phyloP scores from a whole-genome alignment of 2,797 vertebrate species.

The Xenentodon cancila region DNA sequence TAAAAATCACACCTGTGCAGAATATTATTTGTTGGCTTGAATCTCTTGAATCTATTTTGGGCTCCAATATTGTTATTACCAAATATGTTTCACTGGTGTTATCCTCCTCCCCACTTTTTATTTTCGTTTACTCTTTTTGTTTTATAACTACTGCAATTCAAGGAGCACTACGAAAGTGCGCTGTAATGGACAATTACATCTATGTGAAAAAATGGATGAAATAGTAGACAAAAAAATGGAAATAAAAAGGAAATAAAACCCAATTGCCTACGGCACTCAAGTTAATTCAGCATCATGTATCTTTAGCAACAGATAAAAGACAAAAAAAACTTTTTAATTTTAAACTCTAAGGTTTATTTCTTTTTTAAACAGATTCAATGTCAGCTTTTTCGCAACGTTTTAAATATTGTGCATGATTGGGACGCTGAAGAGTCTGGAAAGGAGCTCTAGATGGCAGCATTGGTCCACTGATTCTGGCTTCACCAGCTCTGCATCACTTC shows the following conservation, averaged over 20 bases:
- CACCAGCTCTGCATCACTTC: background rate
- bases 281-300: no score
- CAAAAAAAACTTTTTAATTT: no score
- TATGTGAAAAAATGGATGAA: no score
- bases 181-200: background rate
- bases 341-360: no score
- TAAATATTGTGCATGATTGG: background rate
- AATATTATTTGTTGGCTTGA: constrained; percentile 53
- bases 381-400: background rate
- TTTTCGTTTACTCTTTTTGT: no score
- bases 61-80: constrained; percentile 45
- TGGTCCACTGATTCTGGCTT: constrained; percentile 35
- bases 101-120: constrained; percentile 57
- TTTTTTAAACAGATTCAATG: no score
- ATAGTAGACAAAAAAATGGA: no score
- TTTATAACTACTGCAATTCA: constrained; percentile 83
- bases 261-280: no score
- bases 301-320: no score
- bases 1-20: constrained; percentile 66
- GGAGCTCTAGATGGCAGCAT: constrained; percentile 79
- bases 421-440: constrained; percentile 2
- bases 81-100: constrained; percentile 53
- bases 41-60: constrained; percentile 64
- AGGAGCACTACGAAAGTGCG: constrained; percentile 83
- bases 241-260: no score